phyloP scores from a whole-genome alignment of 2,888 invertebrate genomes.

The Gastrophysa polygoni region DNA sequence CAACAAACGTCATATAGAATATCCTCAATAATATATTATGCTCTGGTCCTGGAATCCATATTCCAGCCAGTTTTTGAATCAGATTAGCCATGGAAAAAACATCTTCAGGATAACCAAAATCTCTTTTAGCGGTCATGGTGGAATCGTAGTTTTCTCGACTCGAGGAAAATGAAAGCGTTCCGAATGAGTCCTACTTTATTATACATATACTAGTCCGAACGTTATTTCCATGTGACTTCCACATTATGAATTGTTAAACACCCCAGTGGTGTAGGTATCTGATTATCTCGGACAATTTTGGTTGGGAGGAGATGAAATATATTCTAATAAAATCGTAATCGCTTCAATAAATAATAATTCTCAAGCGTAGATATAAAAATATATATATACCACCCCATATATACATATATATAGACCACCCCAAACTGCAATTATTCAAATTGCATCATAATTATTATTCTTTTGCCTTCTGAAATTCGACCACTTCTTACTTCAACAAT shows the following conservation, averaged over 20 bases:
- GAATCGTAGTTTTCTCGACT: background rate
- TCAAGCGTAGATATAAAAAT: no score
- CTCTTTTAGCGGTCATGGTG: background rate
- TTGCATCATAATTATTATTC: no score
- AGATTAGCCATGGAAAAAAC: conserved; percentile 9
- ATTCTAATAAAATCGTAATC: no score
- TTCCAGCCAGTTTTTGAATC: conserved; percentile 10
- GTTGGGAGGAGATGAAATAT: no score
- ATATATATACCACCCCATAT: no score
- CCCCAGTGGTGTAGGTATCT: background rate
- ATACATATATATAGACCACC: no score
- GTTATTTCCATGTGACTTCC: background rate
- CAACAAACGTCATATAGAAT: conserved; percentile 17
- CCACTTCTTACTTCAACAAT: no score
- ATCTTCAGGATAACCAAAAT: conserved; percentile 7
- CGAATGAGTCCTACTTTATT: background rate
- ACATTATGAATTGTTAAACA: background rate
- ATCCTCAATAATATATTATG: background rate
- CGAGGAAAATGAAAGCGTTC: background rate
- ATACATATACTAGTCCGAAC: background rate
- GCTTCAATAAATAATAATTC: no score
- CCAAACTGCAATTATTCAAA: no score
- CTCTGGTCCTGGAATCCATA: conserved; percentile 15
- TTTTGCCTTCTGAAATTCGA: no score
- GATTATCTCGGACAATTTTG: no score